Conservation (phyloP, 30 jellyfish, hydroid and myxozoan genomes). For the Aurelia sp. region DNA sequence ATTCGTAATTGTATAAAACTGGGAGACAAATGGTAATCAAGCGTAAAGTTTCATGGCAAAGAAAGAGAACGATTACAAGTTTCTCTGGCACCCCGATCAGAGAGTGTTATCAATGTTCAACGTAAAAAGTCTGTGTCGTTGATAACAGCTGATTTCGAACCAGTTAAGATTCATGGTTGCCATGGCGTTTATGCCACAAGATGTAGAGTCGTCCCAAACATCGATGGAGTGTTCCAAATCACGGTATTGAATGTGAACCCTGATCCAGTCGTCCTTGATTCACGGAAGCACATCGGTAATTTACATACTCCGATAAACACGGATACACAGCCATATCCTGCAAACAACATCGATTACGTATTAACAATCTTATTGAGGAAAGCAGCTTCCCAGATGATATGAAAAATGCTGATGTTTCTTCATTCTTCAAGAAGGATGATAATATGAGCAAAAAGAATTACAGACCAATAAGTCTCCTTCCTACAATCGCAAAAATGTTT, state of each 20-base stretch:
- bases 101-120: constrained; percentile 1
- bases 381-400: too few relatives aligned
- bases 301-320: neutral
- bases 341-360: too few relatives aligned
- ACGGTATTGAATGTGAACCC: neutral
- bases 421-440: too few relatives aligned
- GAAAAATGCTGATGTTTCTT: too few relatives aligned
- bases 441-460: too few relatives aligned
- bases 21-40: neutral
- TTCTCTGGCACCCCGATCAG: neutral
- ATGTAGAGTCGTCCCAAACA: constrained; percentile 27
- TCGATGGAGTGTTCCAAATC: constrained; percentile 31
- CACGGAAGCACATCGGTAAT: neutral
- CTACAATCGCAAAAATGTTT: too few relatives aligned
- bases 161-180: neutral
- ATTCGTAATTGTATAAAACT: neutral
- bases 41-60: neutral
- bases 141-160: constrained; percentile 52
- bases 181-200: constrained; percentile 38
- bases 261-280: neutral
- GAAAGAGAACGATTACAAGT: neutral
- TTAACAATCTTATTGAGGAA: too few relatives aligned
- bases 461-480: too few relatives aligned
- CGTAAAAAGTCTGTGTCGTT: constrained; percentile 15
- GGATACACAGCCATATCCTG: too few relatives aligned